Conservation (phyloP, 1,140 invertebrate species). For the Drosophila carrolli region DNA sequence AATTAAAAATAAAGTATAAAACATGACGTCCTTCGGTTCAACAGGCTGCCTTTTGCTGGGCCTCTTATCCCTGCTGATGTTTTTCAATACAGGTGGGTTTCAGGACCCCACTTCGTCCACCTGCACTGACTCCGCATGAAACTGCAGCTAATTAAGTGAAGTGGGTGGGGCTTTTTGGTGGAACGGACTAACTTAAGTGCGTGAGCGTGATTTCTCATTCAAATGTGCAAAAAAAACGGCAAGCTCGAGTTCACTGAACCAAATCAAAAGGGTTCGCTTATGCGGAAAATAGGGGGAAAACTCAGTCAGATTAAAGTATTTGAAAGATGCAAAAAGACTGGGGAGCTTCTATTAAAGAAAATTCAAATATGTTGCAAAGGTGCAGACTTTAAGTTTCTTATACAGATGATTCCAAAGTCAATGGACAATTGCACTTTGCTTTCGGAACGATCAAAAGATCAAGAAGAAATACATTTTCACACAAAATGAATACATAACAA, state of each 20-base stretch:
- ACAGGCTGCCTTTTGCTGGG: conserved; percentile 56
- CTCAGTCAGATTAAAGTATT: conserved; percentile 34
- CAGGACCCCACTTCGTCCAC: conserved; percentile 3
- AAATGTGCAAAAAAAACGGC: conserved; percentile 44
- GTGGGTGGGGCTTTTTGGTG: neutral
- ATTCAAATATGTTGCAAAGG: neutral
- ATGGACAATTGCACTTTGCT: no score
- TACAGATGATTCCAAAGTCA: no score
- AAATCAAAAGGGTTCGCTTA: conserved; percentile 28
- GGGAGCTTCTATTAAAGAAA: neutral
- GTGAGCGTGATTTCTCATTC: conserved; percentile 49
- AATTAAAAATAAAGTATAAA: conserved; percentile 15
- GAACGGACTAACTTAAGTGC: conserved; percentile 16
- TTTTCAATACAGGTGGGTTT: conserved; percentile 68
- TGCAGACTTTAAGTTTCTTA: no score
- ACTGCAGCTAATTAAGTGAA: conserved; percentile 65
- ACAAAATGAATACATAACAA: no score
- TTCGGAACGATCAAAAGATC: no score
- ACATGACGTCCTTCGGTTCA: conserved; percentile 58
- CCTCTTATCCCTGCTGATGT: conserved; percentile 51
- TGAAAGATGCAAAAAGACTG: conserved; percentile 5
- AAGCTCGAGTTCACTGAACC: conserved; percentile 49
- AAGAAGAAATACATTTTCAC: no score
- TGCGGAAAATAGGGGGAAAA: conserved; percentile 6
- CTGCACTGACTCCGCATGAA: conserved; percentile 35